Evolutionary conservation across 2,888 invertebrate genomes (phyloP).

Genomic region (Thereva unica): DNA sequence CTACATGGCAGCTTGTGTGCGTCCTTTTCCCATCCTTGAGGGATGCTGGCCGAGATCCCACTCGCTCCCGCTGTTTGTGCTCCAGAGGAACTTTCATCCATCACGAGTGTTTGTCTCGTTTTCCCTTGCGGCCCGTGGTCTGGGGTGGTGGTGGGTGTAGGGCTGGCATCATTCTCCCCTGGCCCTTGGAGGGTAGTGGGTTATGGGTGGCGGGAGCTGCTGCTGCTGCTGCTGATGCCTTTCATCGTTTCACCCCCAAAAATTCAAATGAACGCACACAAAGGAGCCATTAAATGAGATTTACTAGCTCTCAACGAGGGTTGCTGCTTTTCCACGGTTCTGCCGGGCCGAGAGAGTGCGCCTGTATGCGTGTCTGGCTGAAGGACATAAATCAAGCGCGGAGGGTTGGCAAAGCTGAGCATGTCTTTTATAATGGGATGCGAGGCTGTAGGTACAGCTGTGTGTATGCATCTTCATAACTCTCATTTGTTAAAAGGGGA

Average conservation of each 20-base stretch:
- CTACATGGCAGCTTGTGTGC: constrained; percentile 5
- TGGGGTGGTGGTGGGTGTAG: too few species aligned
- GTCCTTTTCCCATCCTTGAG: neutral
- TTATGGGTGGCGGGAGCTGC: neutral
- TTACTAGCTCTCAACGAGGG: constrained; percentile 20
- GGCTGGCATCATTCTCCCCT: too few species aligned
- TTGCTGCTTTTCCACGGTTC: neutral
- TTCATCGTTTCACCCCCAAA: constrained; percentile 2
- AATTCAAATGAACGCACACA: constrained; percentile 31
- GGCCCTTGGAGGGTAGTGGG: neutral
- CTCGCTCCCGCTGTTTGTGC: neutral
- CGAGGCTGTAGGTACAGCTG: neutral
- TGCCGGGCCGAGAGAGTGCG: neutral
- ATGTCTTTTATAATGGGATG: constrained; percentile 31
- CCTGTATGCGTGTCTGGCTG: constrained; percentile 1
- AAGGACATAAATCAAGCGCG: constrained; percentile 30
- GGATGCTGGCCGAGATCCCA: constrained; percentile 3
- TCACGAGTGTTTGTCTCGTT: constrained; percentile 26
- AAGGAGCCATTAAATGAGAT: constrained; percentile 30
- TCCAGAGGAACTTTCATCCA: constrained; percentile 20
- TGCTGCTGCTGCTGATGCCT: constrained; percentile 8
- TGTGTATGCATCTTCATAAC: constrained; percentile 2
- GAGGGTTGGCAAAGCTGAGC: constrained; percentile 32
- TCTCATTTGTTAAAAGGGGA: constrained; percentile 4
- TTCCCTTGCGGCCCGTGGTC: neutral